These are phyloP conservation scores for Ametastegia equiseti DNA, from an alignment of 2,888 invertebrate genomes.

Conservation along the genomic window DNA sequence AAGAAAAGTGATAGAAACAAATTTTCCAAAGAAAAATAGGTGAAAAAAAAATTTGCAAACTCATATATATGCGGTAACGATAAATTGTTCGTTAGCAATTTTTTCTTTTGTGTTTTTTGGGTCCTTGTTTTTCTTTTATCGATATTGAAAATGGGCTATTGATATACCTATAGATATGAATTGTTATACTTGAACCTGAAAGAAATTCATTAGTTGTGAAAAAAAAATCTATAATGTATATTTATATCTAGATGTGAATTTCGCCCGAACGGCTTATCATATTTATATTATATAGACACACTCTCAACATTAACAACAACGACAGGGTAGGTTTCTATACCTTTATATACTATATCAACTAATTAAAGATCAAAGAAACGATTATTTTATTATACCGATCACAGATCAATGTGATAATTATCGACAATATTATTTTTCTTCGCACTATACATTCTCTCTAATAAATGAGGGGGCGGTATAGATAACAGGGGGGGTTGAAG, in stretches of 20 bases:
- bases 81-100: too few relatives aligned
- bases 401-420: neutral
- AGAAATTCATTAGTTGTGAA: neutral
- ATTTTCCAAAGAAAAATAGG: too few relatives aligned
- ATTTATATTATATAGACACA: neutral
- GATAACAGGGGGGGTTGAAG: neutral
- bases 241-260: neutral
- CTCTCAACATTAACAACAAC: neutral
- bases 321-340: too few relatives aligned
- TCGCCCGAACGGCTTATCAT: neutral
- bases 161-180: neutral
- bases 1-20: too few relatives aligned
- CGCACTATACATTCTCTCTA: constrained; percentile 24
- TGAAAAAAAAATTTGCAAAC: too few relatives aligned
- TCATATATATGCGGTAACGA: too few relatives aligned
- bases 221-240: neutral
- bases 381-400: neutral
- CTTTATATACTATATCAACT: neutral
- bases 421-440: neutral
- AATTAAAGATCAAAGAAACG: neutral
- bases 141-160: neutral
- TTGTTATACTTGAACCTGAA: too few relatives aligned
- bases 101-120: too few relatives aligned
- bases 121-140: neutral
- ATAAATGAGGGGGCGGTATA: neutral